These are phyloP conservation scores for Drosophila mimica DNA, from an alignment of 2,888 invertebrate genomes.

Conservation along the genomic window DNA sequence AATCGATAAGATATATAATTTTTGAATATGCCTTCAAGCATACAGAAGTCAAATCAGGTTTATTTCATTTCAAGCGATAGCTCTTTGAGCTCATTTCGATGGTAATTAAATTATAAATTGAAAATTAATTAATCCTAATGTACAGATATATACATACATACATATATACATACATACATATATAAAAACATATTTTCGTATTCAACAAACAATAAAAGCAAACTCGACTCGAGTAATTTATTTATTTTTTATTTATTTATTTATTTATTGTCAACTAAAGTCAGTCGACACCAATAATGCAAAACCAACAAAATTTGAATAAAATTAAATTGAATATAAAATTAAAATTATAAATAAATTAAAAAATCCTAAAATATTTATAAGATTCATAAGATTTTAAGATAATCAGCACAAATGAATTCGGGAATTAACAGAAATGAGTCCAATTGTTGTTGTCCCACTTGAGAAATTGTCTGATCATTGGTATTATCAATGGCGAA, in stretches of 20 bases:
- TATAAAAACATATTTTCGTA: neutral
- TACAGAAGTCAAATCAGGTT: neutral
- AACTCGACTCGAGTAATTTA: neutral
- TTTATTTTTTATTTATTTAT: too few species aligned
- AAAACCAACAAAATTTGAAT: too few species aligned
- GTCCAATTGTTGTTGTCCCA: neutral
- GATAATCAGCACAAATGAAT: neutral
- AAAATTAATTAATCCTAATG: neutral
- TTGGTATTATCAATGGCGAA: neutral
- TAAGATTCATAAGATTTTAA: too few species aligned
- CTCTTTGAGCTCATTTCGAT: neutral
- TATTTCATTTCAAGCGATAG: neutral
- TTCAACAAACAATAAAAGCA: neutral
- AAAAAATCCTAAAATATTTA: too few species aligned
- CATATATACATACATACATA: too few species aligned
- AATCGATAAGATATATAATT: neutral
- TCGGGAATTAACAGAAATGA: neutral
- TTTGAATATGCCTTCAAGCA: neutral
- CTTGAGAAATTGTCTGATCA: neutral
- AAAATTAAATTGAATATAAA: too few species aligned
- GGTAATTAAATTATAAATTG: neutral
- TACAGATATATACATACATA: neutral
- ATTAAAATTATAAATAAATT: too few species aligned
- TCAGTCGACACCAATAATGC: too few species aligned
- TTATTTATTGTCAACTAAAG: too few species aligned